Evolutionary conservation across 1,140 invertebrate genomes (phyloP).

Genomic region (Ceratosolen fusciceps): DNA sequence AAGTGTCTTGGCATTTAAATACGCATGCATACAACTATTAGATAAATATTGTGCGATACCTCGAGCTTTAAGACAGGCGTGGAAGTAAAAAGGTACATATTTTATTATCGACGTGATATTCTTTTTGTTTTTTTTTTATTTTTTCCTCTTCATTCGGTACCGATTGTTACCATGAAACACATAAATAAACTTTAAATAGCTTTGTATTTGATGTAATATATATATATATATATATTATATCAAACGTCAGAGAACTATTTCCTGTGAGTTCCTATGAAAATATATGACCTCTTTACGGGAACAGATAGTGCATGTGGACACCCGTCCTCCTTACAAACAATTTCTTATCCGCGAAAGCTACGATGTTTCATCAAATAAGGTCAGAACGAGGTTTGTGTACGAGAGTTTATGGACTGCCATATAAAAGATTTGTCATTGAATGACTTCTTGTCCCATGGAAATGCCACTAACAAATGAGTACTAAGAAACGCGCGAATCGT

Average conservation of each 20-base stretch:
- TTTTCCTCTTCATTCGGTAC: too few species aligned
- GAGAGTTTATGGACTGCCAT: not conserved
- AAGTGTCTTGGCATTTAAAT: too few species aligned
- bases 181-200: not conserved
- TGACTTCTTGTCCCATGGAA: not conserved
- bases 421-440: not conserved
- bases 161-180: too few species aligned
- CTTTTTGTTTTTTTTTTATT: too few species aligned
- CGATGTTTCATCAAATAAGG: slow-evolving; percentile 40
- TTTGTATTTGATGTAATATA: not conserved
- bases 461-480: not conserved
- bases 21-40: too few species aligned
- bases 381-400: slow-evolving; percentile 3
- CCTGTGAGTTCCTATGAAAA: not conserved
- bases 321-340: slow-evolving; percentile 13
- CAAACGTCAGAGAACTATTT: not conserved
- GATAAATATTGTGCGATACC: too few species aligned
- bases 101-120: too few species aligned
- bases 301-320: not conserved
- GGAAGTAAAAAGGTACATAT: too few species aligned
- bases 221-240: not conserved
- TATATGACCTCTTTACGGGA: not conserved
- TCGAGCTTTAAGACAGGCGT: too few species aligned
- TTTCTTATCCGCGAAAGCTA: slow-evolving; percentile 38
- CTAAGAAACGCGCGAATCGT: not conserved